Conservation (phyloP, 1,140 invertebrate genomes). For the Ceratosolen solmsi region DNA sequence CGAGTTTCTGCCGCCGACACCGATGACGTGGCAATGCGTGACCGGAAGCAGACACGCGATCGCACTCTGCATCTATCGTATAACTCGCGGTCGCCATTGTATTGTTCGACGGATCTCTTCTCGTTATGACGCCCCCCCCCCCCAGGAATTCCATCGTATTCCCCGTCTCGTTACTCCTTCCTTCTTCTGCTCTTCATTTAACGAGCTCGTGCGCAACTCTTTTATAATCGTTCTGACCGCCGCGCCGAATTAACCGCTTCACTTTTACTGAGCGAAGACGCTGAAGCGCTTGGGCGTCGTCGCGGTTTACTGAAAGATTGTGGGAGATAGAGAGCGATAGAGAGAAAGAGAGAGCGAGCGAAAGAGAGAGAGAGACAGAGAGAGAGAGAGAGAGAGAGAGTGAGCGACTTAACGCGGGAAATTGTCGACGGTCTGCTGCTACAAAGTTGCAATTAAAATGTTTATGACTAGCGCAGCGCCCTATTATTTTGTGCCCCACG, state of each 20-base stretch:
- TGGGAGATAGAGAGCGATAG: not conserved
- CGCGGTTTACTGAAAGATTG: not conserved
- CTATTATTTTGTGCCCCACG: not conserved
- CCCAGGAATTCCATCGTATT: not conserved
- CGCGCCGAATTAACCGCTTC: not conserved
- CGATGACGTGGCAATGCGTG: constrained; percentile 31
- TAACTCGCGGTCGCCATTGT: not conserved
- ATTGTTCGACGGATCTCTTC: not conserved
- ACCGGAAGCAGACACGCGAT: constrained; percentile 36
- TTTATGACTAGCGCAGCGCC: constrained; percentile 6
- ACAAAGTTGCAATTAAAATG: constrained; percentile 38
- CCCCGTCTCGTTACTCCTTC: not conserved
- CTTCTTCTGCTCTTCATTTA: not conserved
- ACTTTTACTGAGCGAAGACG: too few species aligned
- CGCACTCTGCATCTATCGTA: not conserved
- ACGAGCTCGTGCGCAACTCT: not conserved
- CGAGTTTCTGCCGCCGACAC: not conserved
- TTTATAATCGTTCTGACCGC: not conserved
- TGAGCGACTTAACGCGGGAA: too few species aligned
- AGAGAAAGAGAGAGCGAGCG: not conserved
- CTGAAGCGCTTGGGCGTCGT: not conserved
- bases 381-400: not conserved
- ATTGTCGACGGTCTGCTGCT: too few species aligned
- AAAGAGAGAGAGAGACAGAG: constrained; percentile 6
- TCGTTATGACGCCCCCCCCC: not conserved